A percentile compares a stretch with the other conserved stretches of the same genome.
phyloP scores from a whole-genome alignment of 2,888 invertebrate species.

The Oxystoma pomonae region DNA sequence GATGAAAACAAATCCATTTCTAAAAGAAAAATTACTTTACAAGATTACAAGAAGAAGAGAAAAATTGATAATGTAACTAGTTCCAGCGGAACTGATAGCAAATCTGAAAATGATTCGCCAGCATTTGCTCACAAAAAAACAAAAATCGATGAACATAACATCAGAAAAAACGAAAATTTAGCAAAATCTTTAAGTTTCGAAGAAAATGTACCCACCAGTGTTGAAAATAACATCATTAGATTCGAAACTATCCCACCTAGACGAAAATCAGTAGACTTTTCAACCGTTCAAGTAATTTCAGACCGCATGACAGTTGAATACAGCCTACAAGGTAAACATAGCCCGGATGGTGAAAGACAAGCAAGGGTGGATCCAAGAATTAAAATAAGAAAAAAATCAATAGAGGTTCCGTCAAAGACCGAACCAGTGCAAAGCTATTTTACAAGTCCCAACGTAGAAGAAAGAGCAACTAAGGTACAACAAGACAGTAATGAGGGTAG shows the following conservation, averaged over 20 bases:
- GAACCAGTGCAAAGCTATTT: neutral
- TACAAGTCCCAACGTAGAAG: neutral
- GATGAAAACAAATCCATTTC: constrained; percentile 13
- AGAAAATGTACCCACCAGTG: neutral
- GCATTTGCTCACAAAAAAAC: too few relatives aligned
- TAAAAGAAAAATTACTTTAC: constrained; percentile 30
- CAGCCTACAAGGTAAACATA: neutral
- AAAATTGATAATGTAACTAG: neutral
- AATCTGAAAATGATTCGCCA: neutral
- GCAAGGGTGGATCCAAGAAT: neutral
- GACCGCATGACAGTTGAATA: neutral
- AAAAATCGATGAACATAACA: neutral
- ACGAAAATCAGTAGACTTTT: neutral
- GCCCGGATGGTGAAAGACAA: neutral
- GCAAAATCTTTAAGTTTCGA: neutral
- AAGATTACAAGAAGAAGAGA: constrained; percentile 34
- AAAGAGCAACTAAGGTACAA: neutral
- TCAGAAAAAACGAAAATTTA: neutral
- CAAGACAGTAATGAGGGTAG: neutral
- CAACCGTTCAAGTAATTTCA: neutral
- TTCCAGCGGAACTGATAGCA: neutral
- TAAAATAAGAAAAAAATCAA: neutral
- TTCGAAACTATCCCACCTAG: neutral
- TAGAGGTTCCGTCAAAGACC: neutral
- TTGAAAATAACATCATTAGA: neutral